Evolutionary conservation across 2,797 vertebrate species (phyloP).

Genomic region (Mycteria americana): DNA sequence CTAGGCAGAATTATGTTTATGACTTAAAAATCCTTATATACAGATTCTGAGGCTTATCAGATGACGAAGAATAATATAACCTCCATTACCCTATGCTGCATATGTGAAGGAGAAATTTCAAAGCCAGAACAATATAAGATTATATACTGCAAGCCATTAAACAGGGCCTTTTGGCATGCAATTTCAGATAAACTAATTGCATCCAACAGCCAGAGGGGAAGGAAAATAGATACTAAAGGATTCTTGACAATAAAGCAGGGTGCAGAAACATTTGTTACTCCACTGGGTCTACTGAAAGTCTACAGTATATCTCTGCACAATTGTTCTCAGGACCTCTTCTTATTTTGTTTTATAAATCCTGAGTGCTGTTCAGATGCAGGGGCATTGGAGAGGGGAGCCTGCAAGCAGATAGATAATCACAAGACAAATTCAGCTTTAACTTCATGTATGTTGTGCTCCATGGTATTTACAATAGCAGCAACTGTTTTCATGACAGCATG

Average conservation of each 20-base stretch:
- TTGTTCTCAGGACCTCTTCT: slow-evolving; percentile 51
- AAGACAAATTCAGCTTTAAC: slow-evolving; percentile 31
- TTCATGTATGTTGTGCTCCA: background rate
- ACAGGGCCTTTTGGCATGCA: background rate
- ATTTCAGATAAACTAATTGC: slow-evolving; percentile 36
- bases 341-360: slow-evolving; percentile 50
- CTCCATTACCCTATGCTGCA: background rate
- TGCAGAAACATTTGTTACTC: slow-evolving; percentile 35
- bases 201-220: slow-evolving; percentile 1
- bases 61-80: slow-evolving; percentile 19
- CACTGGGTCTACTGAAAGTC: slow-evolving; percentile 24
- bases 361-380: slow-evolving; percentile 12
- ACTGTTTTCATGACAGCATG: slow-evolving; percentile 62
- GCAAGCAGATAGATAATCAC: slow-evolving; percentile 32
- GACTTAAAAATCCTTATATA: background rate
- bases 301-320: slow-evolving; percentile 7
- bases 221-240: slow-evolving; percentile 41
- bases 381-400: background rate
- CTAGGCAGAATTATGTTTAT: background rate
- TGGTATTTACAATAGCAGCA: slow-evolving; percentile 64
- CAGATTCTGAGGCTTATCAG: slow-evolving; percentile 3
- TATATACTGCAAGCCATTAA: slow-evolving; percentile 38
- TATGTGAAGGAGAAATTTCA: slow-evolving; percentile 33
- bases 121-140: slow-evolving; percentile 7
- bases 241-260: slow-evolving; percentile 13